Percentiles rank a stretch among this genome's conserved stretches.
Conservation (phyloP, 1,140 invertebrate genomes). For the Microplitis demolitor region DNA sequence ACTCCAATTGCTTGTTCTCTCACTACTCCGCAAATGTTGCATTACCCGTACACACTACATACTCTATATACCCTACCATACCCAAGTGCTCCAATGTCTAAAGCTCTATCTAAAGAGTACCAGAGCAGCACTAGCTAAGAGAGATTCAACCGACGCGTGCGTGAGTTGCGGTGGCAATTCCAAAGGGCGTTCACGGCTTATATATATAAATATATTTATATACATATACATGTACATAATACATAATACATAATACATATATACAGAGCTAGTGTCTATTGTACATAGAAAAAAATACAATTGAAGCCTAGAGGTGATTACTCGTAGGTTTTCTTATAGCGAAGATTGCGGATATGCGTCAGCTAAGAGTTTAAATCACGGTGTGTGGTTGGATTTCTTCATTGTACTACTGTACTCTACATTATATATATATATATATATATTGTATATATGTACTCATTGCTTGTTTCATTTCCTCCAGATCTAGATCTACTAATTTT, state of each 20-base stretch:
- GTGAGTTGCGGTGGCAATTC: constrained; percentile 24
- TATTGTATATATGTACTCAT: neutral
- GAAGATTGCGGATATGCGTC: neutral
- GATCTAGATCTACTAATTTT: neutral
- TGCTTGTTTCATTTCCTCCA: neutral
- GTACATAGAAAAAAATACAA: neutral
- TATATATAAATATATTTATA: neutral
- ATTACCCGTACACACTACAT: constrained; percentile 7
- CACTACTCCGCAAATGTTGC: neutral
- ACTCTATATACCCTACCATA: neutral
- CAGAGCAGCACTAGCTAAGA: neutral
- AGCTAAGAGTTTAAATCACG: constrained; percentile 1
- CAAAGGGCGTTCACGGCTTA: constrained; percentile 39
- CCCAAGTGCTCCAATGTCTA: neutral
- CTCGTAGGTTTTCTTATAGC: neutral
- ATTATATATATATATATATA: neutral
- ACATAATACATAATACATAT: too few species aligned
- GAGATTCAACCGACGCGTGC: constrained; percentile 23
- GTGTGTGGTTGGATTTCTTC: neutral
- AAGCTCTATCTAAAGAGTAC: too few species aligned
- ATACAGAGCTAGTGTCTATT: constrained; percentile 3
- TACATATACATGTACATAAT: neutral
- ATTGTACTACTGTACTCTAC: neutral
- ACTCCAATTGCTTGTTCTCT: neutral
- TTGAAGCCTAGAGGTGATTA: neutral